phyloP scores from a whole-genome alignment of 1,140 invertebrate species.

The Dysdera silvatica region DNA sequence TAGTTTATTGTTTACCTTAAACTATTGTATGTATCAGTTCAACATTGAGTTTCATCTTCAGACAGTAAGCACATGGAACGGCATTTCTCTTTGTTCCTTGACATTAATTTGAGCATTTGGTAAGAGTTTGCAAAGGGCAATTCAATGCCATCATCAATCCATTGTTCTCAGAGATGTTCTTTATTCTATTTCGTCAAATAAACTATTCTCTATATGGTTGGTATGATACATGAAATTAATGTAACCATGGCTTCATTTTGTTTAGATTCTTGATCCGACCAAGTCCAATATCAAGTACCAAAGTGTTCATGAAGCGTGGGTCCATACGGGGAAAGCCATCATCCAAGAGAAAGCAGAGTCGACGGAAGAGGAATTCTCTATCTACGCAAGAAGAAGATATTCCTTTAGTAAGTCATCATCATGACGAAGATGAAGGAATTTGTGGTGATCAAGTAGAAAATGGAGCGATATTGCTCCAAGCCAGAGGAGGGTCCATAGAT shows the following conservation, averaged over 20 bases:
- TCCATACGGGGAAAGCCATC: constrained; percentile 19
- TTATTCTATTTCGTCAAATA: too few species aligned
- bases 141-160: neutral
- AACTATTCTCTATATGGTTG: too few species aligned
- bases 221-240: too few species aligned
- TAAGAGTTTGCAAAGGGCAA: neutral
- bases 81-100: neutral
- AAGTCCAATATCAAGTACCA: constrained; percentile 85
- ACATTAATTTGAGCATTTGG: neutral
- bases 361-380: neutral
- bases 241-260: neutral
- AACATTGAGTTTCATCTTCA: too few species aligned
- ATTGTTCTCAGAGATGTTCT: too few species aligned
- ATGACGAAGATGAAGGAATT: too few species aligned
- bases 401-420: neutral
- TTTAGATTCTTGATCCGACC: constrained; percentile 69
- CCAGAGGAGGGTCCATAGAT: constrained; percentile 14
- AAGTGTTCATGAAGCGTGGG: constrained; percentile 57
- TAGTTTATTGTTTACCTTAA: too few species aligned
- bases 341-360: neutral
- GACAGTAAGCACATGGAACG: too few species aligned
- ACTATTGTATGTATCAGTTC: too few species aligned
- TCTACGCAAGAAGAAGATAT: neutral
- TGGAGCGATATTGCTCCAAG: constrained; percentile 17
- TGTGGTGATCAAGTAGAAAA: too few species aligned